These are phyloP conservation scores for Coptodon bakossiorum DNA, from an alignment of 2,113 vertebrate genomes.

Conservation along the genomic window DNA sequence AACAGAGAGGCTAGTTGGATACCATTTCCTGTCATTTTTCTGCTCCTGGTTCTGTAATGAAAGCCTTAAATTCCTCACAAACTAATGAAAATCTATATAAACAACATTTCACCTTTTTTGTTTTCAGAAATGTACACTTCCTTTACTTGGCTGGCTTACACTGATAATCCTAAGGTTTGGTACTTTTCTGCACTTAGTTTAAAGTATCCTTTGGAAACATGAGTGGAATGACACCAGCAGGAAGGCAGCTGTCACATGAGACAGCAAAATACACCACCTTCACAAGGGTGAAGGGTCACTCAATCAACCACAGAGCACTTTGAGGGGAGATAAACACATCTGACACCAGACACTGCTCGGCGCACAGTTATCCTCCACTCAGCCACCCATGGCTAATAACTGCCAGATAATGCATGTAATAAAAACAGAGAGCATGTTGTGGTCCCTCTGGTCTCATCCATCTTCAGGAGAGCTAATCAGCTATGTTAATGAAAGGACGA, in stretches of 20 bases:
- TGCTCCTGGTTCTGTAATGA: neutral
- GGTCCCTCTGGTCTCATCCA: constrained; percentile 44
- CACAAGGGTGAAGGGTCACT: constrained; percentile 44
- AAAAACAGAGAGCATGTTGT: constrained; percentile 51
- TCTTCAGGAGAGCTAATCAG: constrained; percentile 51
- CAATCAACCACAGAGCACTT: constrained; percentile 47
- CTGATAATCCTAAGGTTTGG: neutral
- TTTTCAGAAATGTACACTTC: neutral
- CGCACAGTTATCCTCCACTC: constrained; percentile 30
- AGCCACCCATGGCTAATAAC: constrained; percentile 64
- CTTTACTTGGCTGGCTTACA: neutral
- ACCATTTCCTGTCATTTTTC: neutral
- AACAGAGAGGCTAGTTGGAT: neutral
- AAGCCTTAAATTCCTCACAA: neutral
- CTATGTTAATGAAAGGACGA: constrained; percentile 44
- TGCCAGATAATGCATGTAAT: constrained; percentile 57
- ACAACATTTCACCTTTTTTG: neutral
- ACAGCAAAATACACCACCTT: constrained; percentile 22
- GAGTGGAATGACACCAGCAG: neutral
- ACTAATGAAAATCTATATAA: neutral
- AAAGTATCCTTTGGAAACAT: neutral
- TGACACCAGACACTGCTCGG: constrained; percentile 52
- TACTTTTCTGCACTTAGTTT: neutral
- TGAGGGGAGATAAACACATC: constrained; percentile 49
- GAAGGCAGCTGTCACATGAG: constrained; percentile 22